These are phyloP conservation scores for Drosophila bocqueti DNA, from an alignment of 1,140 invertebrate species.

Conservation along the genomic window DNA sequence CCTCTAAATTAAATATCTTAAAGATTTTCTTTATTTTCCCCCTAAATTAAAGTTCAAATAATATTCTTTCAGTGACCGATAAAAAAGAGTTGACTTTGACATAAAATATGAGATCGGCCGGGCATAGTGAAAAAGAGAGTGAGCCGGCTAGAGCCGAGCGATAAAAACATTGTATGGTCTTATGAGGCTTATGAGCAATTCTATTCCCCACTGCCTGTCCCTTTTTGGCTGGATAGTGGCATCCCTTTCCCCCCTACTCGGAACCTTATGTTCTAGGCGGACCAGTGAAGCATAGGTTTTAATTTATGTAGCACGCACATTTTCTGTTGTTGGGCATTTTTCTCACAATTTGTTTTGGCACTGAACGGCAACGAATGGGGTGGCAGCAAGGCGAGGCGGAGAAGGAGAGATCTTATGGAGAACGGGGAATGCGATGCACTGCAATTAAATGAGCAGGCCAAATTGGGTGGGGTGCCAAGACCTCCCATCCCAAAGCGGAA, in stretches of 20 bases:
- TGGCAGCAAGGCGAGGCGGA: conserved; percentile 26
- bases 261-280: conserved; percentile 46
- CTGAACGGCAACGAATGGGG: conserved; percentile 46
- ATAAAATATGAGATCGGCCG: conserved; percentile 72
- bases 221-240: conserved; percentile 14
- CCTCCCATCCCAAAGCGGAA: conserved; percentile 29
- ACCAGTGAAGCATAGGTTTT: conserved; percentile 79
- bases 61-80: conserved; percentile 23
- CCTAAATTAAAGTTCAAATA: not conserved
- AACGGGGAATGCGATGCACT: conserved; percentile 55
- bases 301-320: conserved; percentile 83
- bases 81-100: conserved; percentile 68
- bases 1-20: too few species aligned
- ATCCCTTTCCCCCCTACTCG: not conserved
- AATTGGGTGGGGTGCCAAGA: conserved; percentile 45
- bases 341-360: conserved; percentile 82
- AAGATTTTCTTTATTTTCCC: not conserved
- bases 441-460: conserved; percentile 71
- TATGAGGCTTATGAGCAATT: conserved; percentile 14
- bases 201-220: not conserved
- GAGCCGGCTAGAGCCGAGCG: conserved; percentile 21
- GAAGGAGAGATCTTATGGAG: conserved; percentile 23
- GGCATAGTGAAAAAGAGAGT: conserved; percentile 44
- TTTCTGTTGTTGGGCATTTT: conserved; percentile 74
- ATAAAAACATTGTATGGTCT: conserved; percentile 29